Base-by-base conservation (phyloP, 2,797 vertebrate species). In the Semotilus atromaculatus region DNA sequence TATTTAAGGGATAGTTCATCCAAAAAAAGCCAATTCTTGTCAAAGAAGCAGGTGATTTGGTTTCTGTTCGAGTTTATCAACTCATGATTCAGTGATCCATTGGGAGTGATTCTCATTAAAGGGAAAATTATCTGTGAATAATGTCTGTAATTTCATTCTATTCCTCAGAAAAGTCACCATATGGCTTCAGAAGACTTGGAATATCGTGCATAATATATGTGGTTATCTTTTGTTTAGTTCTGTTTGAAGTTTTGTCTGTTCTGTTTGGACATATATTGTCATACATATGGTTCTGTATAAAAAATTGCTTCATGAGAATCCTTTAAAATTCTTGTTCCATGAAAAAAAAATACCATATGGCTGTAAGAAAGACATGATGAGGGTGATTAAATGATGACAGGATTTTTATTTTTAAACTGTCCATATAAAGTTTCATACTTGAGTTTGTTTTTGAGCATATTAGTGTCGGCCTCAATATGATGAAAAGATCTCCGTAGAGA, bases 401-500 rank as follows among this genome's bases (percentile, higher is more conserved):
- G 66, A 40, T 14, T 70, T 70, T n/a, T 7, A n/a, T 26, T 7
- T 38, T 68, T 68, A 23, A 70, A 26, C 38, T 1, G 43, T 73
- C 18, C 2, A 48, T 36, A n/a, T 78, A 29, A 43, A 64, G 7
- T 34, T 38, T 21, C 7, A 58, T 60, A 13, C 58, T 45, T 29
- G 55, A 60, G n/a, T 21, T 62, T 43, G 38, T 29, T 45, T 62
- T 62, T 62, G 75, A 68, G 40, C 21, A n/a, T 58, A 31, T 58
- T 58, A 62, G 26, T 55, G n/a, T 43, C 4, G 4, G 62, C n/a
- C 43, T 66, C 58, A 7, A 3, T 83, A 19, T 51, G 26, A 76
- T 43, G 11, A 36, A 23, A 19, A 31, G 38, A 84, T 71, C 53
- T 84, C 66, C 14, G 19, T 34, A 75, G 74, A 71, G 74, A 71